Conservation (phyloP, 2,888 invertebrate species). For the Tachystola acroxantha region DNA sequence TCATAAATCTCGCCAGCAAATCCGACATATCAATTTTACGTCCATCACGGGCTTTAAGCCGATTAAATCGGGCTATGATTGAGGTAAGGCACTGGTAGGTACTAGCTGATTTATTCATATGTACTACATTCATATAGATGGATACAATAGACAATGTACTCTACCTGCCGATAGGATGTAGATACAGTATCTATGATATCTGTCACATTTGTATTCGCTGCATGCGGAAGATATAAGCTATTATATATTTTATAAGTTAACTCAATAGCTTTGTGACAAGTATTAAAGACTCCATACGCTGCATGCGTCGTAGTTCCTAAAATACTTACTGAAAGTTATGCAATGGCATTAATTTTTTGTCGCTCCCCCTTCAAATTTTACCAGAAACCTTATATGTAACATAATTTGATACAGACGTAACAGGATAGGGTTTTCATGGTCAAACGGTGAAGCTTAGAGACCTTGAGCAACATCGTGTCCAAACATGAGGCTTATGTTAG, state of each 20-base stretch:
- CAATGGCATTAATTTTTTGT: conserved; percentile 13
- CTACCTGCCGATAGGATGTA: too few relatives aligned
- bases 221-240: too few relatives aligned
- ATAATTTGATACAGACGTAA: conserved; percentile 40
- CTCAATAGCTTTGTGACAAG: too few relatives aligned
- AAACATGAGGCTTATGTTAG: conserved; percentile 47
- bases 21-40: conserved; percentile 43
- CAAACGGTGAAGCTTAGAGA: conserved; percentile 39
- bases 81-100: conserved; percentile 9
- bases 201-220: too few relatives aligned
- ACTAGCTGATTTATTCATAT: not conserved
- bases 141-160: too few relatives aligned
- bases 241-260: too few relatives aligned
- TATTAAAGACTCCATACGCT: too few relatives aligned
- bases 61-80: conserved; percentile 37
- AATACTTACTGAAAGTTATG: conserved; percentile 8
- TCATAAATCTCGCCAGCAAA: conserved; percentile 27
- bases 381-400: conserved; percentile 37
- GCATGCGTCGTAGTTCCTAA: too few relatives aligned
- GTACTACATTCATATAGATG: too few relatives aligned
- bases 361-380: conserved; percentile 10
- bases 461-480: conserved; percentile 46
- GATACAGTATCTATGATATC: too few relatives aligned
- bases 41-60: conserved; percentile 36
- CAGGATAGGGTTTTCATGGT: conserved; percentile 54